Evolutionary conservation across 2,888 invertebrate genomes (phyloP).

Genomic region (Noctua fimbriata): DNA sequence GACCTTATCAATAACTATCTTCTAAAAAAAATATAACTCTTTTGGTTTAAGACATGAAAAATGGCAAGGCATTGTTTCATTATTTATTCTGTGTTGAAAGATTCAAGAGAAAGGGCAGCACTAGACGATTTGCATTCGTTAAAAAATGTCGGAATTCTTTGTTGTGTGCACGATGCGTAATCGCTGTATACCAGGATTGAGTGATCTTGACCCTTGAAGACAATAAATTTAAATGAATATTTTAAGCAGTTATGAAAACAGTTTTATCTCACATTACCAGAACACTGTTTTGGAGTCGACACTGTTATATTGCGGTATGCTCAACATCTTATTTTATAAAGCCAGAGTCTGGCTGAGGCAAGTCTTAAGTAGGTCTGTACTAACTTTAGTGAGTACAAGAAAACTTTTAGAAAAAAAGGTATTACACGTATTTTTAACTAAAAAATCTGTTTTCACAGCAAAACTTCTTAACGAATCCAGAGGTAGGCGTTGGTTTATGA

Average conservation of each 20-base stretch:
- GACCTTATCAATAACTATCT: neutral
- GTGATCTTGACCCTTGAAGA: conserved; percentile 49
- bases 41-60: conserved; percentile 75
- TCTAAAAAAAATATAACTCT: conserved; percentile 8
- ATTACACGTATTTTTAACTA: neutral
- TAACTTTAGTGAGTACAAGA: neutral
- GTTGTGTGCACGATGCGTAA: conserved; percentile 87
- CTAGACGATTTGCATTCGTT: conserved; percentile 90
- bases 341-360: neutral
- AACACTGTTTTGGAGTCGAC: neutral
- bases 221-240: neutral
- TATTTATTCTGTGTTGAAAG: conserved; percentile 85
- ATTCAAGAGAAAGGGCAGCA: conserved; percentile 86
- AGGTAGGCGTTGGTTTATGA: neutral
- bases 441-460: neutral
- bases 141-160: conserved; percentile 88
- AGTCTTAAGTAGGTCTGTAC: neutral
- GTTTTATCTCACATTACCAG: neutral
- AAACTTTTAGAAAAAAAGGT: neutral
- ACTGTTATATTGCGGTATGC: neutral
- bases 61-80: conserved; percentile 84
- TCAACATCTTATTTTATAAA: neutral
- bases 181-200: conserved; percentile 75
- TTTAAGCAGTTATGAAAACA: neutral
- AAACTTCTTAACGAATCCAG: neutral